Conservation (phyloP, 2,888 invertebrate genomes). For the Petrophora chlorosata region DNA sequence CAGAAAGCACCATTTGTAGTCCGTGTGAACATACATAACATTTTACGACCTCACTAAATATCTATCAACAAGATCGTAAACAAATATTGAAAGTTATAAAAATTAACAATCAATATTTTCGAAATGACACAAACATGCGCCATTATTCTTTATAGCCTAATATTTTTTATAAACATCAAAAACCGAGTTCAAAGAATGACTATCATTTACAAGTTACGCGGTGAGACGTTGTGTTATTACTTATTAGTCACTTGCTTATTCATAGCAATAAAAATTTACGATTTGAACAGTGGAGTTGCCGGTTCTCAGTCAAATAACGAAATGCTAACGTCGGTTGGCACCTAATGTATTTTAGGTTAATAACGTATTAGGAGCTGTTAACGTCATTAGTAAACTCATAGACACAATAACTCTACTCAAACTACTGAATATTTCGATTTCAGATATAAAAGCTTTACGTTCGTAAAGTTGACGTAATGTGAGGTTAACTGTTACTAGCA, state of each 20-base stretch:
- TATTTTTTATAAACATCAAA: conserved; percentile 35
- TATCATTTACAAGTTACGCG: conserved; percentile 35
- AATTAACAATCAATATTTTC: conserved; percentile 37
- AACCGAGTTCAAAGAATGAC: conserved; percentile 36
- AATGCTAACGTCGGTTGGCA: conserved; percentile 36
- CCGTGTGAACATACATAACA: conserved; percentile 13
- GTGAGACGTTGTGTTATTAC: conserved; percentile 45
- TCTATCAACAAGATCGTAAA: conserved; percentile 35
- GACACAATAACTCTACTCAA: too few relatives aligned
- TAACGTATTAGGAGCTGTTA: conserved; percentile 16
- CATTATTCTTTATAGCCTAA: conserved; percentile 35
- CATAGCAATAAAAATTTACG: conserved; percentile 51
- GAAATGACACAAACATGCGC: conserved; percentile 31
- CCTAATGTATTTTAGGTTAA: conserved; percentile 20
- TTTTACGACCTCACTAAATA: conserved; percentile 28
- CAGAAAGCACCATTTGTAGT: conserved; percentile 1
- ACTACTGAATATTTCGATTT: too few relatives aligned
- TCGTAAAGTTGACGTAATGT: too few relatives aligned
- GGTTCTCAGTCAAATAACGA: conserved; percentile 33
- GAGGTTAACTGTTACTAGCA: too few relatives aligned
- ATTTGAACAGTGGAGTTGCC: conserved; percentile 31
- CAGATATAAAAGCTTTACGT: too few relatives aligned
- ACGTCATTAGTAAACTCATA: conserved; percentile 8
- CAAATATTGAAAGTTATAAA: conserved; percentile 29
- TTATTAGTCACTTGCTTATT: conserved; percentile 43